Conservation (phyloP, 2,113 vertebrate species). For the Pachypanchax playfairii region DNA sequence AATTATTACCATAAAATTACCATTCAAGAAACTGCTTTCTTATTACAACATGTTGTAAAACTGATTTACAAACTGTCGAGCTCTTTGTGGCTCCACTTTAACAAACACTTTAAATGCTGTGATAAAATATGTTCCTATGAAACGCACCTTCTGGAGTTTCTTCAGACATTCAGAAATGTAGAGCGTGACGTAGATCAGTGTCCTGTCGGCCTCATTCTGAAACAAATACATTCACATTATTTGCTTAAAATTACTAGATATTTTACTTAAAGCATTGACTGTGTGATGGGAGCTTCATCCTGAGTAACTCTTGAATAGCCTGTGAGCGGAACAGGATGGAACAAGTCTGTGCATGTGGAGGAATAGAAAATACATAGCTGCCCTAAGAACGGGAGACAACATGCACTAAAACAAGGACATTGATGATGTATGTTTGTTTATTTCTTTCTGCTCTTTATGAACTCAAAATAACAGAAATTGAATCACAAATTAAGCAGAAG, state of each 20-base stretch:
- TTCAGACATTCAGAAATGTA: conserved; percentile 99
- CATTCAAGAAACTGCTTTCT: neutral
- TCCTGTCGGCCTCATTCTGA: conserved; percentile 97
- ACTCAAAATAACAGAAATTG: neutral
- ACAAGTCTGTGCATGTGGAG: conserved; percentile 63
- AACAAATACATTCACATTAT: conserved; percentile 21
- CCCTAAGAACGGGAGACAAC: neutral
- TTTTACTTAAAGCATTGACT: neutral
- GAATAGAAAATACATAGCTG: conserved; percentile 24
- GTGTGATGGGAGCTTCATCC: neutral
- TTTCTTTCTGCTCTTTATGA: neutral
- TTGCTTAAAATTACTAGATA: neutral
- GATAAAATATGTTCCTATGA: neutral
- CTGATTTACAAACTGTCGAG: neutral
- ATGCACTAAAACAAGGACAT: neutral
- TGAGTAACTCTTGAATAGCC: conserved; percentile 23
- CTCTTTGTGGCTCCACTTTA: neutral
- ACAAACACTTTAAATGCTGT: neutral
- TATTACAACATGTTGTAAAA: neutral
- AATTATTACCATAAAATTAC: neutral
- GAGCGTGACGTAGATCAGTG: conserved; percentile 95
- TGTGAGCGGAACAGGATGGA: conserved; percentile 6
- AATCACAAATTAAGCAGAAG: too few relatives aligned
- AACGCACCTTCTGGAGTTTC: conserved; percentile 93
- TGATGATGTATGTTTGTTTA: too few relatives aligned